Conservation (phyloP, 1,140 invertebrate species). For the Colletes gigas region DNA sequence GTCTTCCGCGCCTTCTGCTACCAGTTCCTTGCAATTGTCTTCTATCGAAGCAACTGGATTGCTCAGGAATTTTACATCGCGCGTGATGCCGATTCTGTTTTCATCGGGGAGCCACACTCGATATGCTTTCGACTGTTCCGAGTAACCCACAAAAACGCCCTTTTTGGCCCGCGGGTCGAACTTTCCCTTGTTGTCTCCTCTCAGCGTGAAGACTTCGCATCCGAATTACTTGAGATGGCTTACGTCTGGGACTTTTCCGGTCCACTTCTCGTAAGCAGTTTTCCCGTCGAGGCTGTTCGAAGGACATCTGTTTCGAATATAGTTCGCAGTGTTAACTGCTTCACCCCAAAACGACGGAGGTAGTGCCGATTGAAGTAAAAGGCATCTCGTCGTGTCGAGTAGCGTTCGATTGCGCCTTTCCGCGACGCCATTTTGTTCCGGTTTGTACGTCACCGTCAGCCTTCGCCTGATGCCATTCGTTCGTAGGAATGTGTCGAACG, state of each 20-base stretch:
- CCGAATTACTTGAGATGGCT: not conserved
- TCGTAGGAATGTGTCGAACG: not conserved
- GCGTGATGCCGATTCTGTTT: not conserved
- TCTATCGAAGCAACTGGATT: too few relatives aligned
- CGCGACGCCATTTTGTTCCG: slow-evolving; percentile 5
- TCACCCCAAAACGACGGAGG: slow-evolving; percentile 9
- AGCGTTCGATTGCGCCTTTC: slow-evolving; percentile 12
- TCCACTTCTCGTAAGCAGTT: not conserved
- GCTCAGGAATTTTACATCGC: too few relatives aligned
- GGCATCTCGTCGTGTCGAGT: not conserved
- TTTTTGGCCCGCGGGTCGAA: not conserved
- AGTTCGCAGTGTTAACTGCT: not conserved
- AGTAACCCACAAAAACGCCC: not conserved
- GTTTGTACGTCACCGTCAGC: not conserved
- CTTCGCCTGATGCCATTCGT: not conserved
- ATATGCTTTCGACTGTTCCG: not conserved
- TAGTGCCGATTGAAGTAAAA: not conserved
- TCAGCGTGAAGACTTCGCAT: slow-evolving; percentile 22
- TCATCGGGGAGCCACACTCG: not conserved
- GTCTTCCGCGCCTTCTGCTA: too few relatives aligned
- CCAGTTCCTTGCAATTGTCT: too few relatives aligned
- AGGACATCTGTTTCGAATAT: slow-evolving; percentile 1
- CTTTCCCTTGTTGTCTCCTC: not conserved
- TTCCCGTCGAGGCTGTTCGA: not conserved
- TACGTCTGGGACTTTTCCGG: not conserved